These are phyloP conservation scores for Chironomus tentans DNA, from an alignment of 2,888 invertebrate genomes.

Conservation along the genomic window DNA sequence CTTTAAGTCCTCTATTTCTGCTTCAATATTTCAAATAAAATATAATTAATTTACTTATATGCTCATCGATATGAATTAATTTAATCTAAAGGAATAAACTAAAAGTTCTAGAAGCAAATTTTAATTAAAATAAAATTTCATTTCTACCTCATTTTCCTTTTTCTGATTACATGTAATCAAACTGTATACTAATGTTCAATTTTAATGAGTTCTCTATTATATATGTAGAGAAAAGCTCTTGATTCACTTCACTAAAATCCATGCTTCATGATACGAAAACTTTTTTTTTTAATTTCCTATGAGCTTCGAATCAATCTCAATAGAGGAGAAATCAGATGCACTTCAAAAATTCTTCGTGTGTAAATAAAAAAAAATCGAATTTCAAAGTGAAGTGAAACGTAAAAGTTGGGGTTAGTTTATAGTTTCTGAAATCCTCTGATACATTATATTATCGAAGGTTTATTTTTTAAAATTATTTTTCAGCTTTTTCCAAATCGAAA, in stretches of 20 bases:
- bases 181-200: conserved; percentile 19
- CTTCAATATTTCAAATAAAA: no score
- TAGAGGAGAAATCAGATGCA: not conserved
- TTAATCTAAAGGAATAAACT: no score
- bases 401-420: no score
- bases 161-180: not conserved
- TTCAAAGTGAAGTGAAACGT: not conserved
- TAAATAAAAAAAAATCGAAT: not conserved
- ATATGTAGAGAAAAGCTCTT: no score
- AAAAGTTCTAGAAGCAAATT: not conserved
- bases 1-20: no score
- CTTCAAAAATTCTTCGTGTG: not conserved
- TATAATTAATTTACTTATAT: no score
- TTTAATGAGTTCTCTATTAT: conserved; percentile 16
- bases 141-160: not conserved
- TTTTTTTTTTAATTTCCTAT: not conserved
- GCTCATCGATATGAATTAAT: no score
- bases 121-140: not conserved
- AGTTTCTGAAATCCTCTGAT: no score
- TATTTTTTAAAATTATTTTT: no score
- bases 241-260: no score
- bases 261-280: not conserved
- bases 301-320: not conserved
- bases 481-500: no score
- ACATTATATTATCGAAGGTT: no score